Evolutionary conservation across 2,888 invertebrate genomes (phyloP).

Genomic region (Sesamia inferens): DNA sequence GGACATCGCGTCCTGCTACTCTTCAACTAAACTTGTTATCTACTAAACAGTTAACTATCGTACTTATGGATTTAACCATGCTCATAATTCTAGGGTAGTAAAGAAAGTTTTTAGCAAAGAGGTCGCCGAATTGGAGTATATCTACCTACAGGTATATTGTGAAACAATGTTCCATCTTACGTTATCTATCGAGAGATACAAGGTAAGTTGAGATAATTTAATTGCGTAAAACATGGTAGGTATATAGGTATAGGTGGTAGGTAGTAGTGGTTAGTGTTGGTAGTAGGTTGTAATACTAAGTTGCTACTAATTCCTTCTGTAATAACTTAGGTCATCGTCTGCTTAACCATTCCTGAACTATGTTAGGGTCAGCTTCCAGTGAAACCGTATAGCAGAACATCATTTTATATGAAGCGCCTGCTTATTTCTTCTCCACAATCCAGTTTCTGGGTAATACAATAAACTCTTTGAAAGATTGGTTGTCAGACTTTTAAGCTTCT

Average conservation of each 20-base stretch:
- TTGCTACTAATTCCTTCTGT: not conserved
- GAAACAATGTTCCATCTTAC: slow-evolving; percentile 1
- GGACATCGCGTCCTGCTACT: slow-evolving; percentile 45
- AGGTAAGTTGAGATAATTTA: too few relatives aligned
- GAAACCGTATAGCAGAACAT: not conserved
- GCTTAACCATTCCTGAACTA: not conserved
- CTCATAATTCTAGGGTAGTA: slow-evolving; percentile 4
- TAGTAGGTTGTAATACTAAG: not conserved
- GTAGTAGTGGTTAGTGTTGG: too few relatives aligned
- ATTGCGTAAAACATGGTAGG: too few relatives aligned
- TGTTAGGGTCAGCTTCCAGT: not conserved
- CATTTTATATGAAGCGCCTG: not conserved
- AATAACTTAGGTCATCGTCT: not conserved
- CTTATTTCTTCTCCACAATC: not conserved
- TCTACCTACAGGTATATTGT: too few relatives aligned
- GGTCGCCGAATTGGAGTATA: not conserved
- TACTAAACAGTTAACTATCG: not conserved
- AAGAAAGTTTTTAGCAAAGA: not conserved
- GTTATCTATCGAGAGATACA: not conserved
- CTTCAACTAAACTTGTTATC: slow-evolving; percentile 2
- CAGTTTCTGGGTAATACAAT: not conserved
- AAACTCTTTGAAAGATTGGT: not conserved
- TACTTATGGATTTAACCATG: not conserved
- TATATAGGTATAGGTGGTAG: too few relatives aligned
- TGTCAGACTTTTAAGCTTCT: not conserved